A percentile compares a stretch with the other conserved stretches of the same genome.
Evolutionary conservation across 1,140 invertebrate species (phyloP).

Genomic region (Procambarus clarkii): DNA sequence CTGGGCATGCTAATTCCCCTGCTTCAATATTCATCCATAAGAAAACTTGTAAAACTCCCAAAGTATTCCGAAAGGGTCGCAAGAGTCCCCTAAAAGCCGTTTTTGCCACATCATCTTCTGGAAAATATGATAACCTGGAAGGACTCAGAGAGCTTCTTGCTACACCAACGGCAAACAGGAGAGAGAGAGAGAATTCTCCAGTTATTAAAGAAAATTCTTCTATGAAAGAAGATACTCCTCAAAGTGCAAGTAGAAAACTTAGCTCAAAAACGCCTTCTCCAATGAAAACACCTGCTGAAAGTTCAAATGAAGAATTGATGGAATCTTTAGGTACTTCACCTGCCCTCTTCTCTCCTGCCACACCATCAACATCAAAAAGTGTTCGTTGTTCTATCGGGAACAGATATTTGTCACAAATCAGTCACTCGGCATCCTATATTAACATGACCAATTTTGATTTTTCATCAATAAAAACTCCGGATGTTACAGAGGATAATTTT

Average conservation of each 20-base stretch:
- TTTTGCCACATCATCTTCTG: not conserved
- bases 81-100: slow-evolving; percentile 65
- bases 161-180: slow-evolving; percentile 20
- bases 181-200: not conserved
- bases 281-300: not conserved
- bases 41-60: slow-evolving; percentile 74
- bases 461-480: slow-evolving; percentile 57
- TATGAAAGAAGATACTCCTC: not conserved
- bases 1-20: slow-evolving; percentile 76
- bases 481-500: slow-evolving; percentile 61
- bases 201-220: not conserved
- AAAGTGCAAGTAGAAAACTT: not conserved
- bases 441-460: slow-evolving; percentile 69
- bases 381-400: not conserved
- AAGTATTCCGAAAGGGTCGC: slow-evolving; percentile 73
- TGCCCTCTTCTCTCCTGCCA: not conserved
- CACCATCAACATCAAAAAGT: not conserved
- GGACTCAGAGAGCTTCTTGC: slow-evolving; percentile 53
- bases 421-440: slow-evolving; percentile 26
- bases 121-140: slow-evolving; percentile 25
- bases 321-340: not conserved
- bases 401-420: not conserved
- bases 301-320: not conserved
- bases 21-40: slow-evolving; percentile 75
- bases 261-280: not conserved